A percentile compares a stretch with the other conserved stretches of the same genome.
These are phyloP conservation scores for Astur gentilis DNA, from an alignment of 2,113 vertebrate species.

Conservation along the genomic window DNA sequence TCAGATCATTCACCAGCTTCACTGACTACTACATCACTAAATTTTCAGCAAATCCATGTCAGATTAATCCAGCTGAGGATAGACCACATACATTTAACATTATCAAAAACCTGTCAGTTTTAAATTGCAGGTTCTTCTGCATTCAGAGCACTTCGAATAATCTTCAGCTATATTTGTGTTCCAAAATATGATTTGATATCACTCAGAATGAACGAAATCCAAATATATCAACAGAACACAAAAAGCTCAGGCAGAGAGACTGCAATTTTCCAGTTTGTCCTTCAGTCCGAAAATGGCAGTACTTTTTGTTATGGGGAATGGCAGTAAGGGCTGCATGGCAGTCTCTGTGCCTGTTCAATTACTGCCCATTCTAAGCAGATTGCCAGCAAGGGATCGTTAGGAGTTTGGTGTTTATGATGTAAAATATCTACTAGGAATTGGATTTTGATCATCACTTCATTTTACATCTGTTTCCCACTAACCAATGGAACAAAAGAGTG, in stretches of 20 bases:
- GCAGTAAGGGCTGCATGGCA: background rate
- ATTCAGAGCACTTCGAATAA: background rate
- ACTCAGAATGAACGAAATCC: background rate
- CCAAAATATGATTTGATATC: background rate
- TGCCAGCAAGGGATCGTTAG: conserved; percentile 18
- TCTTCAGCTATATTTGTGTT: background rate
- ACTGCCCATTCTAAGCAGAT: conserved; percentile 12
- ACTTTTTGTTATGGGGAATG: background rate
- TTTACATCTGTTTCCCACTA: conserved; percentile 44
- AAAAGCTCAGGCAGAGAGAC: background rate
- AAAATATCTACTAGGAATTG: conserved; percentile 36
- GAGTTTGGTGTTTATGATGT: conserved; percentile 11
- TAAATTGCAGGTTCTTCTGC: background rate
- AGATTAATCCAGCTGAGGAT: background rate
- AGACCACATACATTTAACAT: background rate
- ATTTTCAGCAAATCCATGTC: background rate
- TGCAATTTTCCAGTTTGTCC: background rate
- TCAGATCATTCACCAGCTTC: background rate
- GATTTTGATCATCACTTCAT: conserved; percentile 39
- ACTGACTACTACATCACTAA: background rate
- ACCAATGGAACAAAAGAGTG: background rate
- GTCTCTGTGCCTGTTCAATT: background rate
- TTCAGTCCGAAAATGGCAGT: background rate
- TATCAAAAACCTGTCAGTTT: background rate
- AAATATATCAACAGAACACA: background rate